Base-by-base conservation (phyloP, 2,888 invertebrate species). In the Leuctra nigra region DNA sequence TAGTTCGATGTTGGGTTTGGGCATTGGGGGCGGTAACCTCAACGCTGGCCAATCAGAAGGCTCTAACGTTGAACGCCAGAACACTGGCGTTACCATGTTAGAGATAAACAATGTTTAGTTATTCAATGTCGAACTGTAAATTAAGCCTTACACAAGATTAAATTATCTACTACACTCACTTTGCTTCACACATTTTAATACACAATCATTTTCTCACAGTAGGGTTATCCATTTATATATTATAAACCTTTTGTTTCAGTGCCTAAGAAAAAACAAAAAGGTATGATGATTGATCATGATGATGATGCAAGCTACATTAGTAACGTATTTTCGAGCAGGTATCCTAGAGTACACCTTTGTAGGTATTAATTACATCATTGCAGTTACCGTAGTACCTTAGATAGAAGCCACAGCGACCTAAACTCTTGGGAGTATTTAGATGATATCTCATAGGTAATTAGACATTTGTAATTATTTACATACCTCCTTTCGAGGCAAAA, bases 181-280 rank as follows among this genome's bases (percentile, higher is more conserved):
- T 23, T 35, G 23, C 0, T 33, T 24, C 14, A 54, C 11, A 24
- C 44, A 54, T 20, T 50, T 18, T 46, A 14, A 44, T 25, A 11
- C 18, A 38, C 41, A 11, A 22, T 44, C 22, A 20, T 44, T 44
- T 4, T 23, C 2, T 23, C 20, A 22, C 20, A n/a, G 4, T 44
- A 44, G 44, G 44, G 22, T 11, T 23, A 18, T 16, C 11, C 29
- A 50, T 50, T 33, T 50, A 33, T n/a, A 47, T 24, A n/a, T 14
- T 46, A 50, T 50, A 35, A 35, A 33, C 50, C 33, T 63, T 63
- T 61, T 63, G 60, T 63, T 63, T 62, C 63, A 65, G 65, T 63
- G 65, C 63, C 64, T 64, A 65, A 64, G 63, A 65, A 65, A 63
- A 64, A 63, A 61, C 62, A 62, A 33, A 65, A 65, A 65, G 65